A percentile compares a stretch with the other conserved stretches of the same genome.
phyloP scores from a whole-genome alignment of 1,140 invertebrate species.

The Atta colombica region DNA sequence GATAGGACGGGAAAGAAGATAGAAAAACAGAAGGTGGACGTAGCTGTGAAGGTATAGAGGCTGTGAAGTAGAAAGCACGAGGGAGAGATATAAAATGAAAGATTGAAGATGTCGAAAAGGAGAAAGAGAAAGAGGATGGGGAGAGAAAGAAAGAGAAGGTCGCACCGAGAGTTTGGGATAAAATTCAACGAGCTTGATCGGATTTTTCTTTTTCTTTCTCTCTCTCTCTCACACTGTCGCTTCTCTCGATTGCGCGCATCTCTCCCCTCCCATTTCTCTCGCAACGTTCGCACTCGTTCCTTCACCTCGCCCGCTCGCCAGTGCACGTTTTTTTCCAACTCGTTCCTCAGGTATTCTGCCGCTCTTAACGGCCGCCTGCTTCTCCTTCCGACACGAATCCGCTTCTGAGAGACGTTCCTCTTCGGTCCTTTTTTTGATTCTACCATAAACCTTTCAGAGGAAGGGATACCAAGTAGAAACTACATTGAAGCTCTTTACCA shows the following conservation, averaged over 20 bases:
- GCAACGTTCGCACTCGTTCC: slow-evolving; percentile 79
- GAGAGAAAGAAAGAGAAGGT: slow-evolving; percentile 53
- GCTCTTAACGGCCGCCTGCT: slow-evolving; percentile 78
- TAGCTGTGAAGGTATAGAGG: neutral
- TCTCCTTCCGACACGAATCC: slow-evolving; percentile 59
- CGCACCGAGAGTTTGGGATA: slow-evolving; percentile 77
- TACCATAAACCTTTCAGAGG: neutral
- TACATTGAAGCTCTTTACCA: neutral
- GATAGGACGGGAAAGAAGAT: slow-evolving; percentile 2
- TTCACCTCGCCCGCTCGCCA: slow-evolving; percentile 77
- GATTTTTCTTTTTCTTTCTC: slow-evolving; percentile 48
- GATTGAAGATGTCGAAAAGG: slow-evolving; percentile 42
- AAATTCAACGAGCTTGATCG: slow-evolving; percentile 69
- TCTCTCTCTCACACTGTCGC: slow-evolving; percentile 37
- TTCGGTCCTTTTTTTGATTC: slow-evolving; percentile 48
- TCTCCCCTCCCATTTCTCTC: slow-evolving; percentile 41
- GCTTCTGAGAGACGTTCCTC: slow-evolving; percentile 58
- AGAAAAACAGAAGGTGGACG: slow-evolving; percentile 24
- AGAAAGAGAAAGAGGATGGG: neutral
- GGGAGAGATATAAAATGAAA: slow-evolving; percentile 57
- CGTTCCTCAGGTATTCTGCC: slow-evolving; percentile 83
- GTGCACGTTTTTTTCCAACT: slow-evolving; percentile 82
- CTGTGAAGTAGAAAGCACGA: slow-evolving; percentile 26
- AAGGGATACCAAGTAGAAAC: neutral
- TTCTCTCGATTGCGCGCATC: slow-evolving; percentile 21